Conservation (phyloP, 2,113 vertebrate species). For the Macheiramphus alcinus region DNA sequence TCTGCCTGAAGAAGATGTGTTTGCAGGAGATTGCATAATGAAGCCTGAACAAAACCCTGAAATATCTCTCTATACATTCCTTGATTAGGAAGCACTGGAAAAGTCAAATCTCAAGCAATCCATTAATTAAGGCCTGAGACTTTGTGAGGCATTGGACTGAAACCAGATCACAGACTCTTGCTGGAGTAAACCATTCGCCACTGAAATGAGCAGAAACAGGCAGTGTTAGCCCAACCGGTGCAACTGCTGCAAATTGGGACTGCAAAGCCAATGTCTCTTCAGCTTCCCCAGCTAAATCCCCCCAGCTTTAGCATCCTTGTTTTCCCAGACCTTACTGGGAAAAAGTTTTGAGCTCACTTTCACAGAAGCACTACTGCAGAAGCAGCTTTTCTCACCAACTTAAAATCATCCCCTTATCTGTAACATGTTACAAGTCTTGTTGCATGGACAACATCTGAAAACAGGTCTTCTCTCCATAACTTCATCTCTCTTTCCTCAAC, state of each 20-base stretch:
- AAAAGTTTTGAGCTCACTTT: neutral
- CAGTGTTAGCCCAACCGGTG: fast-evolving
- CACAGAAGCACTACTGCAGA: neutral
- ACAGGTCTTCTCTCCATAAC: neutral
- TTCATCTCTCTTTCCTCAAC: neutral
- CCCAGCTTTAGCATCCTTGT: neutral
- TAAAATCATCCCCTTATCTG: neutral
- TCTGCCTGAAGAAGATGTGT: neutral
- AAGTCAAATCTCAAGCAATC: neutral
- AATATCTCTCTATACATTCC: neutral
- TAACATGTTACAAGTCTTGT: neutral
- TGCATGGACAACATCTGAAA: neutral
- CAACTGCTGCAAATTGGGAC: neutral
- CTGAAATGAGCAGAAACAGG: neutral
- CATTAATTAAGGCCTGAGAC: neutral
- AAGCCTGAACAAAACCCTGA: neutral
- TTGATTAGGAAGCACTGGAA: neutral
- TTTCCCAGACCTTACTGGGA: neutral
- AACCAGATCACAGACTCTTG: neutral
- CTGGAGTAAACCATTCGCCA: neutral
- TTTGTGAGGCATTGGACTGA: neutral
- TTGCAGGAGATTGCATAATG: neutral
- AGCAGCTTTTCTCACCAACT: neutral
- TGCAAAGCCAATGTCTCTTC: neutral
- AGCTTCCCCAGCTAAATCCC: neutral